Evolutionary conservation across 1,140 invertebrate species (phyloP), one percentile per base, ranked within the genome.

Genomic region (Drosophila novamexicana): DNA sequence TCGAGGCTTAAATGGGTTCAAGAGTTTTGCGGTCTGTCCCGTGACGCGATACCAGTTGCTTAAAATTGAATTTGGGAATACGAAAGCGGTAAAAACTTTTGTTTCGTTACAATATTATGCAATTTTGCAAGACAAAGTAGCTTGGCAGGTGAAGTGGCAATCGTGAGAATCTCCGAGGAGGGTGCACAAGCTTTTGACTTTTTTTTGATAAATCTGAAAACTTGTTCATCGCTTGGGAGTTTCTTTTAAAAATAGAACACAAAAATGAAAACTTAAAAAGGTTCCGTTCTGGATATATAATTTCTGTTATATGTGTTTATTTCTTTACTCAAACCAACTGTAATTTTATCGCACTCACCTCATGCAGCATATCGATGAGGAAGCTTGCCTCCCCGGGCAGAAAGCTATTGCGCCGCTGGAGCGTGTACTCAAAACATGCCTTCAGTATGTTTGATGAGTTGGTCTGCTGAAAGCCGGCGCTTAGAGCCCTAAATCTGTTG

Each of bases 381-480:
- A 92, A 91, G 6, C 90, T 89, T n/a, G 90, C 92, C 39, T 92
- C 92, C 32, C 92, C 92, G 0, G 91, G 92, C 59, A 92, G 66
- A 52, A 92, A 92, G 9, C 75, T 81, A 9, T 82, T 72, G 29
- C 92, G 75, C 22, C 89, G 76, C 65, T 81, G 91, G 2, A 89
- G 66, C 2, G 91, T 91, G 44, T 92, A 92, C 5, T 83, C 91
- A 32, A 93, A 86, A 50, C 92, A 91, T 6, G 92, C 77, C 57
- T 84, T 85, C 8, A 93, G 59, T 18, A 94, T 94, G 32, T 93
- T 92, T 2, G 93, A 93, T 2, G 93, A 93, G 37, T 94, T 94
- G 7, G 93, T 94, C 77, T 94, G 95, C 64, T 95, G 95, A 68
- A 95, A 96, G 0, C 95, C 95, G 40, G 95, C 93, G 1, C 94